Conservation (phyloP, 2,113 vertebrate genomes). For the Athene noctua region DNA sequence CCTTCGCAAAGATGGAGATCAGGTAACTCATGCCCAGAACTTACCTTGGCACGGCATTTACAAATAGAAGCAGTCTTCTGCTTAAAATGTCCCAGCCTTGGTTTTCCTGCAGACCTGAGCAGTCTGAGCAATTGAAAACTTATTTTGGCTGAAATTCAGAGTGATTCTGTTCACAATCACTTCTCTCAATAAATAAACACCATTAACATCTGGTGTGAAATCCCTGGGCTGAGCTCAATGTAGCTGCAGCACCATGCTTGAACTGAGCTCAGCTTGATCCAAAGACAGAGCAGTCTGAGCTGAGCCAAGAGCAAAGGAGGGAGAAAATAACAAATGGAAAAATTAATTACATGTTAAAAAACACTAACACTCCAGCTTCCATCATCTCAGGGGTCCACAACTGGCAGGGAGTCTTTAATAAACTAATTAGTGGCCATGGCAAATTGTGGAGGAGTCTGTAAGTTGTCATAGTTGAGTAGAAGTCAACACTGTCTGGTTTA, state of each 20-base stretch:
- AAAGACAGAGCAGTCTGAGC: not conserved
- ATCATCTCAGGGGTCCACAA: constrained; percentile 10
- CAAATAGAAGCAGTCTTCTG: not conserved
- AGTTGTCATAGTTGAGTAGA: not conserved
- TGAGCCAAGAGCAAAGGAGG: not conserved
- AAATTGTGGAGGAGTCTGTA: not conserved
- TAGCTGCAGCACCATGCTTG: not conserved
- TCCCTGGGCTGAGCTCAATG: not conserved
- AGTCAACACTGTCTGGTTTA: not conserved
- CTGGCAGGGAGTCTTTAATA: constrained; percentile 28
- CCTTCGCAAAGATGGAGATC: not conserved
- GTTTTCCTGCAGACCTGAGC: not conserved
- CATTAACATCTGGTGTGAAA: constrained; percentile 9
- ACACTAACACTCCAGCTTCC: not conserved
- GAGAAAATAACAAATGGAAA: constrained; percentile 43
- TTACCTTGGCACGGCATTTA: not conserved
- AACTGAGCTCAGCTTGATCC: not conserved
- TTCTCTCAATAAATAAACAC: not conserved
- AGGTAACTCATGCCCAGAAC: not conserved
- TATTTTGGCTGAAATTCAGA: constrained; percentile 14
- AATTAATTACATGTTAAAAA: constrained; percentile 14
- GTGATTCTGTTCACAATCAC: not conserved
- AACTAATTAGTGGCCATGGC: constrained; percentile 14
- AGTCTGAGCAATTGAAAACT: not conserved
- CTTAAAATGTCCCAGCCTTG: not conserved